Conservation (phyloP, 1,140 invertebrate species). For the Nasonia giraulti region DNA sequence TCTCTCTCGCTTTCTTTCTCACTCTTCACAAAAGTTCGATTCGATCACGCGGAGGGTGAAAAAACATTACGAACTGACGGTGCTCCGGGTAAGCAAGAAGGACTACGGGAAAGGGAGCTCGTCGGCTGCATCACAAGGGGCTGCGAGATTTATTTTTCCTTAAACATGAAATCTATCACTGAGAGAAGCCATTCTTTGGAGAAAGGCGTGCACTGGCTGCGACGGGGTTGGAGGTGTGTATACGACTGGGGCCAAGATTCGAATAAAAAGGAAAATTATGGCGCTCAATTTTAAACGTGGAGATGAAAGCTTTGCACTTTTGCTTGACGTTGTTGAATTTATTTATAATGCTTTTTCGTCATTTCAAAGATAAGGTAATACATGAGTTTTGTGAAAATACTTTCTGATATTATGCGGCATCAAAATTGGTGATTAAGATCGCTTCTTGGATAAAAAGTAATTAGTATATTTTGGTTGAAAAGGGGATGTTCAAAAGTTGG, state of each 20-base stretch:
- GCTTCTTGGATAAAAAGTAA: too few species aligned
- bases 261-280: background rate
- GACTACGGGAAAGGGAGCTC: background rate
- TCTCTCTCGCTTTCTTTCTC: background rate
- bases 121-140: constrained; percentile 27
- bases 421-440: too few species aligned
- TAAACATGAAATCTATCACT: constrained; percentile 62
- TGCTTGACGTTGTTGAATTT: background rate
- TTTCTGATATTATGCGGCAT: too few species aligned
- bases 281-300: constrained; percentile 45
- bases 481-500: too few species aligned
- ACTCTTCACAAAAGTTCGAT: background rate
- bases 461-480: too few species aligned
- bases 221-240: background rate
- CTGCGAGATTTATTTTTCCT: constrained; percentile 62
- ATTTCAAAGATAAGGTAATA: too few species aligned
- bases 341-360: too few species aligned
- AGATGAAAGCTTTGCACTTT: background rate
- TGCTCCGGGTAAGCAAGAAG: background rate
- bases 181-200: constrained; percentile 47
- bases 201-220: background rate
- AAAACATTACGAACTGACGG: background rate
- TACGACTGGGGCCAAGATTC: background rate
- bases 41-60: background rate
- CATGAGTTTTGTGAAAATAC: too few species aligned